Evolutionary conservation across 2,113 vertebrate species (phyloP).

Genomic region (Eulemur macaco): DNA sequence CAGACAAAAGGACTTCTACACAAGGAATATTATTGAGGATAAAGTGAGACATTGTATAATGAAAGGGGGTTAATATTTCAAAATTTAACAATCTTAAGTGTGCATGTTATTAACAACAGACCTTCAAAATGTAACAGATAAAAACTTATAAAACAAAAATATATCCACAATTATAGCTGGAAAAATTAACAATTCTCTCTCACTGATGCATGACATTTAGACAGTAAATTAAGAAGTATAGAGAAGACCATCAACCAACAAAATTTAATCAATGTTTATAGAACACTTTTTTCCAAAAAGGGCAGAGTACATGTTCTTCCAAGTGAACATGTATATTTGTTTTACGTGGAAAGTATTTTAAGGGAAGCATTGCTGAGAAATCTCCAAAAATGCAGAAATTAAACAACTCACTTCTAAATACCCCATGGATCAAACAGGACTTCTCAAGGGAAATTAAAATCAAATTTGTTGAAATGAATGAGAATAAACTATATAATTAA

Average conservation of each 20-base stretch:
- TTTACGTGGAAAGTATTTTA: background rate
- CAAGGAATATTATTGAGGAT: background rate
- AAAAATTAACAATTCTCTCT: background rate
- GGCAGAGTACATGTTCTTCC: background rate
- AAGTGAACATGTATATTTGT: background rate
- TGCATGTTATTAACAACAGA: background rate
- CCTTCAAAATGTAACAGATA: background rate
- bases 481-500: background rate
- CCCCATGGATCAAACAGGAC: background rate
- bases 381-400: background rate
- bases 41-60: background rate
- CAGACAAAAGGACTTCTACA: background rate
- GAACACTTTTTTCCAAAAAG: background rate
- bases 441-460: background rate
- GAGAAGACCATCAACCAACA: background rate
- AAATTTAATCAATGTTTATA: background rate
- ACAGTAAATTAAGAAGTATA: background rate
- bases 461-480: background rate
- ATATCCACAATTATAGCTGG: background rate
- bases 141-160: background rate
- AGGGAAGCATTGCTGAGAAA: background rate
- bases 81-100: background rate
- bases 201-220: background rate
- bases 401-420: background rate
- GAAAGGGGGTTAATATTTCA: background rate